Evolutionary conservation across 2,797 vertebrate genomes (phyloP).

Genomic region (Clarias platycephalus): DNA sequence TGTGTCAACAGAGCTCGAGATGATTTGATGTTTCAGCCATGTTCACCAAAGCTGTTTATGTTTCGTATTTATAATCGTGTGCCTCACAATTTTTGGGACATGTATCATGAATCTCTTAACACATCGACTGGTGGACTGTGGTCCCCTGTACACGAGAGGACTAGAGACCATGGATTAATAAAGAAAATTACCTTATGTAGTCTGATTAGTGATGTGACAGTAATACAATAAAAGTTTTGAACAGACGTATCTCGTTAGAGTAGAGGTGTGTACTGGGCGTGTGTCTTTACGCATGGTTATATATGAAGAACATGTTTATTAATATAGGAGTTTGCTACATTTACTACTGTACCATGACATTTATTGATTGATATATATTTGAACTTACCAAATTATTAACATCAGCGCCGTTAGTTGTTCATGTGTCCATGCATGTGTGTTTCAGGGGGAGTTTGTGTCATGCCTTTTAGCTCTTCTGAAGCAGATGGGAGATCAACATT

Average conservation of each 20-base stretch:
- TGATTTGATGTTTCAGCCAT: background rate
- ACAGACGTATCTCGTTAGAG: background rate
- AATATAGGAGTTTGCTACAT: background rate
- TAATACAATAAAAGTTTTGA: background rate
- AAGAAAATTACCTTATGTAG: background rate
- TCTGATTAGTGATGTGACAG: background rate
- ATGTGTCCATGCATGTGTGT: constrained; percentile 28
- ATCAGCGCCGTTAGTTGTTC: too few species aligned
- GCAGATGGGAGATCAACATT: constrained; percentile 97
- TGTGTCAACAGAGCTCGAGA: background rate
- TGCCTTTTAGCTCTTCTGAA: constrained; percentile 90
- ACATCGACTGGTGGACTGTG: background rate
- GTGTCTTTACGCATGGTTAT: background rate
- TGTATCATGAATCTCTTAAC: background rate
- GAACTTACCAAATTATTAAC: background rate
- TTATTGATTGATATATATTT: background rate
- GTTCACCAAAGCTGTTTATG: background rate
- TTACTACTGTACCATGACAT: background rate
- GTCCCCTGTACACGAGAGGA: background rate
- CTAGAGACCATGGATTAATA: too few species aligned
- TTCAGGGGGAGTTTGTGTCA: constrained; percentile 94
- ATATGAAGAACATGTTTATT: background rate
- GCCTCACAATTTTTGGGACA: background rate
- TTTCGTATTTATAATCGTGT: background rate
- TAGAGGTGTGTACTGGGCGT: too few species aligned